Evolutionary conservation across 1,140 invertebrate genomes (phyloP), one percentile per base, ranked within the genome.

Genomic region (Anadara kagoshimensis): DNA sequence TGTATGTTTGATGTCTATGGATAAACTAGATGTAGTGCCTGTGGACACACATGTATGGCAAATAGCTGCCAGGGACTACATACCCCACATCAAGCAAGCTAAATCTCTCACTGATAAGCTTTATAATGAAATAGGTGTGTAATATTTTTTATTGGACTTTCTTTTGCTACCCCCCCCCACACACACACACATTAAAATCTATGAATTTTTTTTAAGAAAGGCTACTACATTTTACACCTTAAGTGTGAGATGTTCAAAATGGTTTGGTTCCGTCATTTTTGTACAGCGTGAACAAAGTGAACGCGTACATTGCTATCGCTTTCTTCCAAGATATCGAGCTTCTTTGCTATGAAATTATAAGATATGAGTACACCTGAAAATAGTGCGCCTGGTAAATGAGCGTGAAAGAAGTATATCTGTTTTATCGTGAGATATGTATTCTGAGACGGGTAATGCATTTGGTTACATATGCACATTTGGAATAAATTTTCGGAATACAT

Each of bases 31-130:
- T 84, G 93, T 96, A 0, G 93, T 99, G 68, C 98, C 98, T 16
- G 94, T 99, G 1, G 98, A 99, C 87, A 98, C 97, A 0, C 98
- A 99, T 89, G 95, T 99, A 22, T 97, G 94, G 90, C 95, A 98
- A 91, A 94, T 99, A 66, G 96, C 96, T 5, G 90, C 92, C 41
- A 89, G 92, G 70, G 91, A 93, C 83, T 99, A 99, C 84, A 78
- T 96, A 66, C 95, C 95, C 0, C 93, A 95, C 86, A 90, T 98
- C 41, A 90, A 91, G 43, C 91, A 92, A 24, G 91, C 93, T 59
- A 98, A 97, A 87, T 93, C 92, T 65, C 91, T 98, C 0, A 98
- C 95, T 1, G 92, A 94, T 56, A 94, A 93, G 89, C 91, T 95
- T 69, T 97, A 98, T 87, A 90, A 93, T 47, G 94, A 97, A 90